Percentiles rank a stretch among this genome's conserved stretches.
Conservation (phyloP, 1,140 invertebrate species). For the Solenopsis fugax region DNA sequence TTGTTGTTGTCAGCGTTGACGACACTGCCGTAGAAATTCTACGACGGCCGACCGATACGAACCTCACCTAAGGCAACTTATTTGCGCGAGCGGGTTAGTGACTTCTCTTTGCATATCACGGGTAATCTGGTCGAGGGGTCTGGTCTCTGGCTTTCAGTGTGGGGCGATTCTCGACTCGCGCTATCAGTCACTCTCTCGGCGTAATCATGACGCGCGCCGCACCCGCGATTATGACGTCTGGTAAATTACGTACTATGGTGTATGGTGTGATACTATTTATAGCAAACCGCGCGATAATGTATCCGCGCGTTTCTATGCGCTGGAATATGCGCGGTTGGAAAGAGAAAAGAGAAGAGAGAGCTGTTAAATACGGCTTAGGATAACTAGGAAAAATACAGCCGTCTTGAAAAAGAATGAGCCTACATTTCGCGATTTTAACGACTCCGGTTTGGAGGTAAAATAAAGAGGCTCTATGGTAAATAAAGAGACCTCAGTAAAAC, state of each 20-base stretch:
- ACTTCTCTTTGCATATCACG: constrained; percentile 69
- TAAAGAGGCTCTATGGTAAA: constrained; percentile 6
- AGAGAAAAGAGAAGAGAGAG: background rate
- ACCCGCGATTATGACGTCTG: constrained; percentile 54
- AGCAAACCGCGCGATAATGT: constrained; percentile 36
- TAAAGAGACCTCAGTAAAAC: background rate
- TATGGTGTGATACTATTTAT: constrained; percentile 45
- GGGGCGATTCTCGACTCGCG: constrained; percentile 24
- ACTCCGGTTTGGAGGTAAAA: background rate
- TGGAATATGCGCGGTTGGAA: background rate
- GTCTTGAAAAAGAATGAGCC: background rate
- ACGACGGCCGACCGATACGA: constrained; percentile 24
- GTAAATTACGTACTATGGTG: constrained; percentile 47
- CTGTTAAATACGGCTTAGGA: background rate
- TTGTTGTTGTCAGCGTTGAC: background rate
- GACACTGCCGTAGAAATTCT: constrained; percentile 27
- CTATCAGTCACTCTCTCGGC: constrained; percentile 54
- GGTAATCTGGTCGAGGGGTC: constrained; percentile 43
- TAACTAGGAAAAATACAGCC: background rate
- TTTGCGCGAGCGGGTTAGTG: constrained; percentile 60
- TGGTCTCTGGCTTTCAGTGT: constrained; percentile 40
- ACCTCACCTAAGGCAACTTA: constrained; percentile 42
- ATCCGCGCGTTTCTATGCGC: constrained; percentile 7
- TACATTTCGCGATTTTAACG: background rate
- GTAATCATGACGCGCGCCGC: constrained; percentile 52